Base-by-base conservation (phyloP, 2,797 vertebrate genomes). In the Oryzias sinensis region DNA sequence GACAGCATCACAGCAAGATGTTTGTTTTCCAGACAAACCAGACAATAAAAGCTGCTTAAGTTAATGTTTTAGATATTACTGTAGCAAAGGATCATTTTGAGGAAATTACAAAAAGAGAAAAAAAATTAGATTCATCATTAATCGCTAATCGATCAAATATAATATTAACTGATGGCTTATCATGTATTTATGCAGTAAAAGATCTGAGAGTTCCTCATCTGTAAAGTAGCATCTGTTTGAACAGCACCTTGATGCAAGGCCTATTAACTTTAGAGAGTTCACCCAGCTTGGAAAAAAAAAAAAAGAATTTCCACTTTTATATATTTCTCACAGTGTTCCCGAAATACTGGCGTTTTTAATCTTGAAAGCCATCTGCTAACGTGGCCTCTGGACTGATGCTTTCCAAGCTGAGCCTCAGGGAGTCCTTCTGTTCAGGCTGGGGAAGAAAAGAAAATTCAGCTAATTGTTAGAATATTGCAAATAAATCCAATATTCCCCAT, bases 1-100 rank as follows among this genome's bases (percentile, higher is more conserved):
- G 47, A 82, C 79, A 52, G 47, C 67, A 67, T 62, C 64, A 62
- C 53, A 56, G 79, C 67, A 76, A 74, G 72, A 60, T 56, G 56
- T 46, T 27, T 63, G 16, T 63, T 59, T 46, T 62, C 41, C 68
- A 52, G 48, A 56, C 65, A 62, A 22, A 59, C 41, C 68, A 52
- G 48, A 56, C 65, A 62, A 22, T 41, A 37, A 50, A 11, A 64
- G 29, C 18, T 77, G 61, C 65, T 74, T 64, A 76, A 70, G 27
- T 65, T 5, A 46, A 68, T 42, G 3, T 74, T 68, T 71, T 53
- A 51, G 5, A 49, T 44, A n/a, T 44, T 17, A 44, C 1, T 44
- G 45, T 24, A 47, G 4, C 14, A 47, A 6, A 11, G 33, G 11
- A 37, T 37, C 4, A 37, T 37, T 22, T 22, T 22, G 2, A 22